A percentile compares a stretch with the other conserved stretches of the same genome.
Evolutionary conservation across 2,797 vertebrate genomes (phyloP).

Genomic region (Distichodus sexfasciatus): DNA sequence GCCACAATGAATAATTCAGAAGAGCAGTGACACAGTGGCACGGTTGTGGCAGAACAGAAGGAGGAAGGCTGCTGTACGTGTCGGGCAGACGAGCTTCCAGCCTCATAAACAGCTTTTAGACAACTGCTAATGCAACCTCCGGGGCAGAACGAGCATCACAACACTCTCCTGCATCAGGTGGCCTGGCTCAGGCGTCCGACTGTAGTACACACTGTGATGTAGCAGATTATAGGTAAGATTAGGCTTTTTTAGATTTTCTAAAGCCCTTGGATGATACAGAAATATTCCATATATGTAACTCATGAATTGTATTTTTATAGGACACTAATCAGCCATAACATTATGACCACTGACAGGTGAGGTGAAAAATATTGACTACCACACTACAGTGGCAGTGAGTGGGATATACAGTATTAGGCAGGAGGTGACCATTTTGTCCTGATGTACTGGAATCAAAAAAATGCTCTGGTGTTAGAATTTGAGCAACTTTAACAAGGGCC

Average conservation of each 20-base stretch:
- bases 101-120: conserved; percentile 34
- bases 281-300: too few relatives aligned
- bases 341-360: too few relatives aligned
- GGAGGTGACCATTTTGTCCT: too few relatives aligned
- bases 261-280: background rate
- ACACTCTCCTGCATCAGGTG: background rate
- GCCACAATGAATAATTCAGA: conserved; percentile 45
- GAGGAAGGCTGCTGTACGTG: conserved; percentile 23
- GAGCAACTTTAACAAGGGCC: too few relatives aligned
- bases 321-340: too few relatives aligned
- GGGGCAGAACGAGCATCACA: conserved; percentile 4
- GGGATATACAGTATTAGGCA: too few relatives aligned
- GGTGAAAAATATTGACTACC: too few relatives aligned
- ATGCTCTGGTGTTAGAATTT: too few relatives aligned
- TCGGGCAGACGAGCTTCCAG: conserved; percentile 27
- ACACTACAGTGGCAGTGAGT: too few relatives aligned
- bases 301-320: too few relatives aligned
- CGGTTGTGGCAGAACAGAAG: conserved; percentile 21
- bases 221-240: background rate
- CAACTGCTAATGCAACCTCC: conserved; percentile 21
- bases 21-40: conserved; percentile 27
- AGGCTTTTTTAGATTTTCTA: background rate
- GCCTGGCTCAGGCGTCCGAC: background rate
- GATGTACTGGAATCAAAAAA: too few relatives aligned
- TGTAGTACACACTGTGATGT: background rate